Evolutionary conservation across 2,113 vertebrate species (phyloP).

Genomic region (Himantopus leucocephalus): DNA sequence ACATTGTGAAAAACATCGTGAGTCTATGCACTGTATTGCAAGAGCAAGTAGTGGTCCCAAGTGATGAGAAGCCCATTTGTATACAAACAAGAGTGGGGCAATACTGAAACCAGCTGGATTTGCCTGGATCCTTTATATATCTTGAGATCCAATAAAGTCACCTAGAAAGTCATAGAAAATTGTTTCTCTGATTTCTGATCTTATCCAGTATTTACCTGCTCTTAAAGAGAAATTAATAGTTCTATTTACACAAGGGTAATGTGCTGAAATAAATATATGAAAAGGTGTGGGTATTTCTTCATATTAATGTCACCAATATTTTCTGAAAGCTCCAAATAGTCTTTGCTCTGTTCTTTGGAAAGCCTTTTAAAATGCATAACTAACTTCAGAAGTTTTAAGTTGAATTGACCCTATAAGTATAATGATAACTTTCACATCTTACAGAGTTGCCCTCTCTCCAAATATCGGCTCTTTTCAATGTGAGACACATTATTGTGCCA

Average conservation of each 20-base stretch:
- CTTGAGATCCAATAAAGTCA: not conserved
- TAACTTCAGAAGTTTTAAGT: not conserved
- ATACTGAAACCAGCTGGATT: fast-evolving
- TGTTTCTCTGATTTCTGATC: not conserved
- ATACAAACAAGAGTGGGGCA: not conserved
- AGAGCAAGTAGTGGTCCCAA: not conserved
- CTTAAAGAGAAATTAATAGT: not conserved
- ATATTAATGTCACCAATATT: not conserved
- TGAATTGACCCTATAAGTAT: not conserved
- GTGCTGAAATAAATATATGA: not conserved
- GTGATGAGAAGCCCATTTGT: not conserved
- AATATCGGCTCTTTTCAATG: not conserved
- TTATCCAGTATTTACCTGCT: not conserved
- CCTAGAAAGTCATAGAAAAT: not conserved
- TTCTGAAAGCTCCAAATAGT: not conserved
- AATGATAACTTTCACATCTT: not conserved
- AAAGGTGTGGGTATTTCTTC: not conserved
- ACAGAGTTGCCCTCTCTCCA: not conserved
- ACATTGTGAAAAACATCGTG: not conserved
- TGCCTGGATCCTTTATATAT: not conserved
- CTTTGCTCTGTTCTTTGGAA: not conserved
- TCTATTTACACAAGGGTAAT: not conserved
- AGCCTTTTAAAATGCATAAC: not conserved
- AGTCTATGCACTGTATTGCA: not conserved
- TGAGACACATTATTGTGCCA: not conserved